phyloP scores from a whole-genome alignment of 2,888 invertebrate genomes.

The Incurvaria masculella region DNA sequence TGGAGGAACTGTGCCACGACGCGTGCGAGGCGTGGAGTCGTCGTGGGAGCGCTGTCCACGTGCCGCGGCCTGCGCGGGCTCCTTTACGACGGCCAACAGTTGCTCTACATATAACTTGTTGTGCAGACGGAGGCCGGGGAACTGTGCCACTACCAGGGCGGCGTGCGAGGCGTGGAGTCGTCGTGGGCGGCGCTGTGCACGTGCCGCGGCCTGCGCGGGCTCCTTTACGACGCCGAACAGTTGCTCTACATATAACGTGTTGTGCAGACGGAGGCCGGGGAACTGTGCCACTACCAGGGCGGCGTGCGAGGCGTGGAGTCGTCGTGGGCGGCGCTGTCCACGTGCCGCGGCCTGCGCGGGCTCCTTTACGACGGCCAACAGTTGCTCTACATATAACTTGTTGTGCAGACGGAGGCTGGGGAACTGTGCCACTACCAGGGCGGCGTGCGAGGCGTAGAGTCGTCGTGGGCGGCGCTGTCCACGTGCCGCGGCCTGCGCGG shows the following conservation, averaged over 20 bases:
- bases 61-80: slow-evolving; percentile 75
- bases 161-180: slow-evolving; percentile 61
- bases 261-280: too few relatives aligned
- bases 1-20: slow-evolving; percentile 67
- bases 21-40: slow-evolving; percentile 61
- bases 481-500: slow-evolving; percentile 77
- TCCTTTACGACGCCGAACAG: slow-evolving; percentile 73
- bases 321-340: slow-evolving; percentile 84
- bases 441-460: slow-evolving; percentile 62
- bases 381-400: slow-evolving; percentile 78
- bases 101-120: slow-evolving; percentile 79
- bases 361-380: slow-evolving; percentile 74
- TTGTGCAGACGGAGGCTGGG: too few relatives aligned
- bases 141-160: slow-evolving; percentile 76
- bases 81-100: slow-evolving; percentile 71
- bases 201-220: slow-evolving; percentile 71
- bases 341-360: slow-evolving; percentile 74
- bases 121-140: too few relatives aligned
- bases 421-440: slow-evolving; percentile 77
- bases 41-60: slow-evolving; percentile 85
- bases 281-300: slow-evolving; percentile 77
- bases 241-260: slow-evolving; percentile 81
- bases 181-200: slow-evolving; percentile 87
- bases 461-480: slow-evolving; percentile 82
- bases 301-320: slow-evolving; percentile 62